Evolutionary conservation across 92 coral and sea anemone species (phyloP).

Genomic region (Meandrina meandrites): DNA sequence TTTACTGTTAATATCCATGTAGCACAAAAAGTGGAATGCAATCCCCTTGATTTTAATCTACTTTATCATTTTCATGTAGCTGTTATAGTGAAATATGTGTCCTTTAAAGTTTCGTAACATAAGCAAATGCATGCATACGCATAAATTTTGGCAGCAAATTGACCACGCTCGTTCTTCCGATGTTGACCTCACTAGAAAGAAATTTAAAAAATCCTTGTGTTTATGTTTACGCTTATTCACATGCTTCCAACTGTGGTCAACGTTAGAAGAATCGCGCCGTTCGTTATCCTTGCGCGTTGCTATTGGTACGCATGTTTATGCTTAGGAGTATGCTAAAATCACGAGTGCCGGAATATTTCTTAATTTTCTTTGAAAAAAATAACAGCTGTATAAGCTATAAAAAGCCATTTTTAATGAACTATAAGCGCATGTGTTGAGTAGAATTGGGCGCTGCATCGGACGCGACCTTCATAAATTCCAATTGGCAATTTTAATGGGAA

Average conservation of each 20-base stretch:
- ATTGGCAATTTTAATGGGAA: not conserved
- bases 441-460: not conserved
- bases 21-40: not conserved
- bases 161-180: too few relatives aligned
- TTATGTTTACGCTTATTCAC: too few relatives aligned
- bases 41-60: not conserved
- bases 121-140: not conserved
- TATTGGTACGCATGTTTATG: too few relatives aligned
- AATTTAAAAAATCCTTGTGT: too few relatives aligned
- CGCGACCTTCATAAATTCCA: not conserved
- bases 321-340: too few relatives aligned
- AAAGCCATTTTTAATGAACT: not conserved
- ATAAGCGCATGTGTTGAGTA: not conserved
- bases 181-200: too few relatives aligned
- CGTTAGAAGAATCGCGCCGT: too few relatives aligned
- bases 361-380: not conserved
- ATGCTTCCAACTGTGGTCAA: too few relatives aligned
- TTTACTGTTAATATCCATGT: not conserved
- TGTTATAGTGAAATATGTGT: not conserved
- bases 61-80: not conserved
- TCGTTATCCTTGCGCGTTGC: too few relatives aligned
- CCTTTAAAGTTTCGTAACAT: not conserved
- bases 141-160: too few relatives aligned
- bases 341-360: not conserved
- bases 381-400: not conserved